Evolutionary conservation across 2,888 invertebrate genomes (phyloP), one percentile per base, ranked within the genome.

Genomic region (Caenorhabditis drosophilae): DNA sequence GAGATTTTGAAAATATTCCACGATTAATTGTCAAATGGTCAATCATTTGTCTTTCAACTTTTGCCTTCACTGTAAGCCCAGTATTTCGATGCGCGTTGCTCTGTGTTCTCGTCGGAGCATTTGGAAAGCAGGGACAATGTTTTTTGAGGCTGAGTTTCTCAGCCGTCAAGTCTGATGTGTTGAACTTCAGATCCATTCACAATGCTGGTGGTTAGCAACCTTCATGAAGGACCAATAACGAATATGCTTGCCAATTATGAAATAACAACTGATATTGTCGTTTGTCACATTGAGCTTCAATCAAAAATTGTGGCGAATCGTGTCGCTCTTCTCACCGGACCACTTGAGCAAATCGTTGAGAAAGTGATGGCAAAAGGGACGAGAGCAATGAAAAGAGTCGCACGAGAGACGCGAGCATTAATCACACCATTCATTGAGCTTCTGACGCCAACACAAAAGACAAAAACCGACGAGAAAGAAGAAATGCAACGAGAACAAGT

Each of bases 81-180:
- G 78, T 78, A 1, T 80, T 79, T 44, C 77, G 80, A 34, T 77
- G 77, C 50, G 78, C 80, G 18, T 53, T 75, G 1, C 57, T 80
- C 38, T 79, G 78, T 27, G 69, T 78, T n/a, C 58, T 71, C 27
- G 47, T 80, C 35, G 77, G 77, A 6, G 75, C 75, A 0, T 52
- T 80, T 27, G 77, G 79, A 34, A 70, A 77, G 59, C 68, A 67
- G 26, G 78, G 78, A 51, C 76, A 77, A 54, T 68, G 76, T 56
- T 20, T 47, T 53, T 15, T 18, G 7, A 31, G 11, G 12, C n/a
- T n/a, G 6, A 7, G 9, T 40, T 31, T n/a, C 4, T 36, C 36
- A 7, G n/a, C n/a, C 4, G n/a, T 36, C n/a, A 11, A 26, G 25
- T 12, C n/a, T 18, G 4, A 26, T 16, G 7, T 18, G 16, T 6